Evolutionary conservation across 2,113 vertebrate species (phyloP).

Genomic region (Poicephalus gulielmi): DNA sequence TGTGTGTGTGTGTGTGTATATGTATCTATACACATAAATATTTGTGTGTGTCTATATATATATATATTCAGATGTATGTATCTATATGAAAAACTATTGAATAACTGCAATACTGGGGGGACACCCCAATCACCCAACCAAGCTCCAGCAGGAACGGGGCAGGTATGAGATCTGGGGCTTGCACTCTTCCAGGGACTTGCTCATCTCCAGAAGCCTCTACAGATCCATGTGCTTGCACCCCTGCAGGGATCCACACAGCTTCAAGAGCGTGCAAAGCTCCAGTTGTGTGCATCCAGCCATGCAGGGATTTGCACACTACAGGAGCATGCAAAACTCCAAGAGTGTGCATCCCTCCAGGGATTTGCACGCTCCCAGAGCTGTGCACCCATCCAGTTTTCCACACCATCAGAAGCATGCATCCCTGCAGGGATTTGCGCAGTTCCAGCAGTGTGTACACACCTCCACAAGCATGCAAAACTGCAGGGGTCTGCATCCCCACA

Average conservation of each 20-base stretch:
- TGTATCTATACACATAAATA: not conserved
- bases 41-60: not conserved
- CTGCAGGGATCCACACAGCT: not conserved
- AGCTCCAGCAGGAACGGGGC: not conserved
- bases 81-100: not conserved
- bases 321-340: too few relatives aligned
- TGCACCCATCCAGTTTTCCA: too few relatives aligned
- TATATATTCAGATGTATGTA: too few relatives aligned
- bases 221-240: not conserved
- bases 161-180: not conserved
- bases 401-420: too few relatives aligned
- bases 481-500: too few relatives aligned
- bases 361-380: too few relatives aligned
- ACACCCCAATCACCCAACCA: not conserved
- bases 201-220: not conserved
- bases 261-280: not conserved
- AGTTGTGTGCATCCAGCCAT: not conserved
- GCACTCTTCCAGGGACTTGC: too few relatives aligned
- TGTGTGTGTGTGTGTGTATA: accelerated
- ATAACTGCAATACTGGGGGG: not conserved
- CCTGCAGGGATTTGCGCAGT: too few relatives aligned
- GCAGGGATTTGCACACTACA: too few relatives aligned
- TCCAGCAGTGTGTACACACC: too few relatives aligned
- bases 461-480: too few relatives aligned
- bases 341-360: too few relatives aligned